phyloP scores from a whole-genome alignment of 2,888 invertebrate species.

The Ypsolopha sequella region DNA sequence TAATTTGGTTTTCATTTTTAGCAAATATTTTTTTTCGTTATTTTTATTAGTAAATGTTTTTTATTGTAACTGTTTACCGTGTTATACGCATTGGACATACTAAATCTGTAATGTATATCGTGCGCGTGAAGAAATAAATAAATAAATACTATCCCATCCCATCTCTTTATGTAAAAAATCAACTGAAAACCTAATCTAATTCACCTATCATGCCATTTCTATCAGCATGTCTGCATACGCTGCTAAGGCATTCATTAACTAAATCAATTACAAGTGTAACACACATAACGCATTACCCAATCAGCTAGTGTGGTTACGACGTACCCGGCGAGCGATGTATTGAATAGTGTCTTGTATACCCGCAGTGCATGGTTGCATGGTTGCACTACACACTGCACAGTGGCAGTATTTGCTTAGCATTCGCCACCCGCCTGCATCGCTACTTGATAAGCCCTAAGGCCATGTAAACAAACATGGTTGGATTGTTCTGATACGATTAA shows the following conservation, averaged over 20 bases:
- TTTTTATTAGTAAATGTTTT: no score
- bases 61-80: no score
- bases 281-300: neutral
- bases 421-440: neutral
- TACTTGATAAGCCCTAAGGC: constrained; percentile 2
- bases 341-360: neutral
- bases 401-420: neutral
- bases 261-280: no score
- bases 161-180: no score
- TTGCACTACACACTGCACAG: neutral
- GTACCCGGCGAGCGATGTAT: neutral
- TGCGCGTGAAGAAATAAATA: no score
- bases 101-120: no score
- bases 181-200: neutral
- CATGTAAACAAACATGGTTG: neutral
- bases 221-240: no score
- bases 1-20: no score
- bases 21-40: no score
- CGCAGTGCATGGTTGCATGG: neutral
- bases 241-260: no score
- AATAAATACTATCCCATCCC: no score
- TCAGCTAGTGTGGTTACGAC: neutral
- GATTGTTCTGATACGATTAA: neutral
- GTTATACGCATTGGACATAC: no score
- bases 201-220: neutral